These are phyloP conservation scores for Glossophaga mutica DNA, from an alignment of 2,797 vertebrate species.

Conservation along the genomic window DNA sequence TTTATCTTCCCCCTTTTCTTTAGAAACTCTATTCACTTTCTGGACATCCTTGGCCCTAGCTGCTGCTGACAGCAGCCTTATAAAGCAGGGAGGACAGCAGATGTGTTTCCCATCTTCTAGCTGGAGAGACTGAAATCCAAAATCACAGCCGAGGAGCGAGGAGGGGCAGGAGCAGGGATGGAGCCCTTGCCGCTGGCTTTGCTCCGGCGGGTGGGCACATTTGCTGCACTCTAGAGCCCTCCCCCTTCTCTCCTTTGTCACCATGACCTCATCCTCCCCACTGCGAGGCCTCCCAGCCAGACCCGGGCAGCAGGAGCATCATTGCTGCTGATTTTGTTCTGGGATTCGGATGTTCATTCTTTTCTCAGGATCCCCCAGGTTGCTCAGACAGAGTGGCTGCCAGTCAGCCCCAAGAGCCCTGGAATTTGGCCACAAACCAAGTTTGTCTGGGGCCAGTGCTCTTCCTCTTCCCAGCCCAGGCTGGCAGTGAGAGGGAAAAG, in stretches of 20 bases:
- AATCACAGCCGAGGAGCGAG: not conserved
- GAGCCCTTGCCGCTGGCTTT: not conserved
- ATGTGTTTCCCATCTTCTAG: not conserved
- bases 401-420: conserved; percentile 75
- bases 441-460: conserved; percentile 59
- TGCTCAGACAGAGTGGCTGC: conserved; percentile 77
- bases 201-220: not conserved
- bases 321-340: conserved; percentile 63
- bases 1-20: not conserved
- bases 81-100: not conserved
- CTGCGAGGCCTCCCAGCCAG: conserved; percentile 68
- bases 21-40: not conserved
- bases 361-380: conserved; percentile 79
- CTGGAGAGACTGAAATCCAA: not conserved
- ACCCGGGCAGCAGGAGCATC: conserved; percentile 57
- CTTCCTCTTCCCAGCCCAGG: conserved; percentile 18
- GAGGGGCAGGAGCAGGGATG: not conserved
- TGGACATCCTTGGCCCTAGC: not conserved
- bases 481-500: conserved; percentile 42
- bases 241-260: conserved; percentile 58
- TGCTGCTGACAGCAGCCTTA: not conserved
- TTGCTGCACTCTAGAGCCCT: conserved; percentile 20
- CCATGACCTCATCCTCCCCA: conserved; percentile 71
- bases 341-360: conserved; percentile 75
- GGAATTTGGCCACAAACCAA: conserved; percentile 76